Conservation (phyloP, 2,888 invertebrate species). For the Eupeodes luniger region DNA sequence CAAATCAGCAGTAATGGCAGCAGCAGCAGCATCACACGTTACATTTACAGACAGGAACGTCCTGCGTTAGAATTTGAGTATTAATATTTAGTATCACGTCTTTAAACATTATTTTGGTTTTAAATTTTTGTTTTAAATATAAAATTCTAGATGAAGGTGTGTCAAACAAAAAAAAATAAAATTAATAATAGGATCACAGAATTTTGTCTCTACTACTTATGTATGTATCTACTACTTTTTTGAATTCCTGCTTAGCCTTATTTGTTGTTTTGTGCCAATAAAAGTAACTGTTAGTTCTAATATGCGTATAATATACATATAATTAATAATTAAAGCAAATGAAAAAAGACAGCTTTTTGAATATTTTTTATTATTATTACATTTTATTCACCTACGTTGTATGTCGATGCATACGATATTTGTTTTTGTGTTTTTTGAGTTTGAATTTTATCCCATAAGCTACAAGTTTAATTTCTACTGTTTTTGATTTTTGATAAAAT, state of each 20-base stretch:
- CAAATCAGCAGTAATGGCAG: slow-evolving; percentile 77
- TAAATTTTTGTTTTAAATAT: slow-evolving; percentile 31
- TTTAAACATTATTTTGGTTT: slow-evolving; percentile 49
- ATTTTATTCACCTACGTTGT: slow-evolving; percentile 67
- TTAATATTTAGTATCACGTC: slow-evolving; percentile 74
- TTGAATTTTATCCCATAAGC: slow-evolving; percentile 46
- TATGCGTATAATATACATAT: neutral
- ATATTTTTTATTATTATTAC: slow-evolving; percentile 56
- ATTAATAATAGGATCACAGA: slow-evolving; percentile 12
- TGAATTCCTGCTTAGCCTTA: slow-evolving; percentile 1
- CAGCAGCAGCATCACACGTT: slow-evolving; percentile 76
- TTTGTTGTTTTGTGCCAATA: slow-evolving; percentile 62
- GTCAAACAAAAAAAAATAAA: slow-evolving; percentile 45
- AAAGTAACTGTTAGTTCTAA: neutral
- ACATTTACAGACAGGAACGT: slow-evolving; percentile 74
- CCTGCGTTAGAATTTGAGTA: slow-evolving; percentile 77
- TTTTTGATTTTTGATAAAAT: slow-evolving; percentile 39
- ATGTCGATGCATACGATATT: slow-evolving; percentile 53
- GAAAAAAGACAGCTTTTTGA: slow-evolving; percentile 57
- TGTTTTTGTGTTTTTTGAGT: slow-evolving; percentile 1
- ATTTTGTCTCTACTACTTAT: slow-evolving; percentile 50
- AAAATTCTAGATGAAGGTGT: slow-evolving; percentile 57
- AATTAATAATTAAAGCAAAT: slow-evolving; percentile 44
- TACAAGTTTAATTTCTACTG: slow-evolving; percentile 57
- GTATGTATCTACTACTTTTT: slow-evolving; percentile 33